These are phyloP conservation scores for Thripadectes ignobilis DNA, from an alignment of 2,797 vertebrate genomes.

Conservation along the genomic window DNA sequence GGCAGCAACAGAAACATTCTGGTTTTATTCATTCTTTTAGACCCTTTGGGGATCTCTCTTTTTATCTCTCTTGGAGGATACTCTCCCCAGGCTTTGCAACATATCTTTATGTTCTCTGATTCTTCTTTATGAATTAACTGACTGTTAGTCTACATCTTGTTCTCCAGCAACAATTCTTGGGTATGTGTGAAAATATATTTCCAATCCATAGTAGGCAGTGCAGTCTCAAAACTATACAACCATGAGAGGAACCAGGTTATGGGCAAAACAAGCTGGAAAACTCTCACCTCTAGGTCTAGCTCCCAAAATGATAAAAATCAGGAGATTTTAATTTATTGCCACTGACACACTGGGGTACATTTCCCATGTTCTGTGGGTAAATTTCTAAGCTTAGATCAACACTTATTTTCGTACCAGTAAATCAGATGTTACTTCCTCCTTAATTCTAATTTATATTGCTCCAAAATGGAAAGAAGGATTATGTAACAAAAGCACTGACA, in stretches of 20 bases:
- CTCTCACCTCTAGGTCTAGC: neutral
- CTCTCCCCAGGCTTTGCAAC: neutral
- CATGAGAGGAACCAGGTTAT: neutral
- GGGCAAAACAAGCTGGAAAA: neutral
- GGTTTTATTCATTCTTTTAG: neutral
- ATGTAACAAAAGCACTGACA: neutral
- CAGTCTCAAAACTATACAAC: neutral
- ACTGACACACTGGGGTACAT: rapidly evolving
- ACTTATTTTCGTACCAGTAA: neutral
- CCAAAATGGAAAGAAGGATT: neutral
- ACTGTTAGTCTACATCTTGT: neutral
- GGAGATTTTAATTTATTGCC: neutral
- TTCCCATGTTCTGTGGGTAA: neutral
- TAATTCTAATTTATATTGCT: neutral
- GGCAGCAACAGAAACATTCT: neutral
- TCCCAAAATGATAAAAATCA: neutral
- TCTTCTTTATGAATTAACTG: neutral
- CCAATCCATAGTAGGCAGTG: neutral
- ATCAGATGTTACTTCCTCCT: neutral
- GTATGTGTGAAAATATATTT: neutral
- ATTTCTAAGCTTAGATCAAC: neutral
- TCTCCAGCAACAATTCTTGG: neutral
- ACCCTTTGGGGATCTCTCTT: neutral
- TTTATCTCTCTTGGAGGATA: neutral
- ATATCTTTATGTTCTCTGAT: neutral